phyloP scores from a whole-genome alignment of 2,888 invertebrate genomes.

The Heliconius erato region DNA sequence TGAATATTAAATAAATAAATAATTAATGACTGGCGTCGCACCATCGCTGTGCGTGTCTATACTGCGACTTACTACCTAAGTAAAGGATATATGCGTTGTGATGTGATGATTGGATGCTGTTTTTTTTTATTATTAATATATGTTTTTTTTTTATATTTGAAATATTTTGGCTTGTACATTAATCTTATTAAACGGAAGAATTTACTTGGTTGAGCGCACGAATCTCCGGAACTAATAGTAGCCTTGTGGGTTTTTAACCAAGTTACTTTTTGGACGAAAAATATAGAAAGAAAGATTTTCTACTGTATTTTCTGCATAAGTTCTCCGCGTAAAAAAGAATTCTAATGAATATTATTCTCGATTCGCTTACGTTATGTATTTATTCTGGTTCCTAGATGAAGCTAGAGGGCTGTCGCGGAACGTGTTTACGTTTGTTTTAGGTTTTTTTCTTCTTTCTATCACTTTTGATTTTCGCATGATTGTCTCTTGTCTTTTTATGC shows the following conservation, averaged over 20 bases:
- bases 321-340: not conserved
- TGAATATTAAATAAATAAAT: conserved; percentile 44
- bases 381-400: conserved; percentile 41
- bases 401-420: conserved; percentile 23
- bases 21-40: conserved; percentile 37
- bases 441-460: not conserved
- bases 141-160: no score
- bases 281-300: no score
- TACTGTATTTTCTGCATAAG: no score
- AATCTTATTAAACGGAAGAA: not conserved
- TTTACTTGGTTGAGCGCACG: not conserved
- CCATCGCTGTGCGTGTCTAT: conserved; percentile 25
- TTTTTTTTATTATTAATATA: not conserved
- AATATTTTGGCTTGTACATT: not conserved
- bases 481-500: not conserved
- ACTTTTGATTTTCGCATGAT: no score
- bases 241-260: no score
- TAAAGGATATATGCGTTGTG: not conserved
- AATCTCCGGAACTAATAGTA: not conserved
- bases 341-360: not conserved
- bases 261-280: no score
- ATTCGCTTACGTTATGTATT: conserved; percentile 35
- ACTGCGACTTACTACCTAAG: conserved; percentile 35
- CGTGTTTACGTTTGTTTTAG: not conserved
- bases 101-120: not conserved